Evolutionary conservation across 1,140 invertebrate species (phyloP), one percentile per base, ranked within the genome.

Genomic region (Pteromalus puparum): DNA sequence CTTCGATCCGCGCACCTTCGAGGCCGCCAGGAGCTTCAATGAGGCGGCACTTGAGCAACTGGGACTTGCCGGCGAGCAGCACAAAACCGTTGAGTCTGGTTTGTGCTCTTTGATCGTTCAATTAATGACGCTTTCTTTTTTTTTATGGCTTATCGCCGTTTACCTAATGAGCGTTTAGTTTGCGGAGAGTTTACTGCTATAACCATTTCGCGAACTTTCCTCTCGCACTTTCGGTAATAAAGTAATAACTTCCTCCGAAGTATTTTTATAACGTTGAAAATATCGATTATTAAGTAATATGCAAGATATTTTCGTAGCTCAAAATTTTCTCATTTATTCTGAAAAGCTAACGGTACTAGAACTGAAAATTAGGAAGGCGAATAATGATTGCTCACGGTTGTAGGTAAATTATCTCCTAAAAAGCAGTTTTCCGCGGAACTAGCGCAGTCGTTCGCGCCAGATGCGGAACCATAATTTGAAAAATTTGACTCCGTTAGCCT

Each of bases 1-100:
- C 24, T 93, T 96, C 87, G 95, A 96, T 89, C 94, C 95, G 24
- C 94, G 93, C 48, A 94, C 94, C 12, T 93, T 94, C 65, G 92
- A 95, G 74, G 94, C 94, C 84, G 94, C 95, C n/a, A 90, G 89
- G 76, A 92, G 81, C 74, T 90, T 90, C 84, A 92, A 90, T 80
- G 91, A 90, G 92, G 94, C 87, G 89, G 93, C 87, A 87, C 90
- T 84, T 83, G 92, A 88, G 18, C 89, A 90, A 67, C 86, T 92
- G 10, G 92, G 91, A 72, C 87, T 91, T 7, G 21, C 53, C 53
- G 82, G 85, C 10, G 85, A 85, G 6, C 53, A 85, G 53, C 65
- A 79, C 2, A 84, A 89, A 2, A 87, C 84, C 77, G 81, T 85
- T 9, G 91, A 90, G 81, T 90, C 89, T 83, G 91, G 91, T 92